These are phyloP conservation scores for Stictonetta naevosa DNA, from an alignment of 2,113 vertebrate genomes.

Conservation along the genomic window DNA sequence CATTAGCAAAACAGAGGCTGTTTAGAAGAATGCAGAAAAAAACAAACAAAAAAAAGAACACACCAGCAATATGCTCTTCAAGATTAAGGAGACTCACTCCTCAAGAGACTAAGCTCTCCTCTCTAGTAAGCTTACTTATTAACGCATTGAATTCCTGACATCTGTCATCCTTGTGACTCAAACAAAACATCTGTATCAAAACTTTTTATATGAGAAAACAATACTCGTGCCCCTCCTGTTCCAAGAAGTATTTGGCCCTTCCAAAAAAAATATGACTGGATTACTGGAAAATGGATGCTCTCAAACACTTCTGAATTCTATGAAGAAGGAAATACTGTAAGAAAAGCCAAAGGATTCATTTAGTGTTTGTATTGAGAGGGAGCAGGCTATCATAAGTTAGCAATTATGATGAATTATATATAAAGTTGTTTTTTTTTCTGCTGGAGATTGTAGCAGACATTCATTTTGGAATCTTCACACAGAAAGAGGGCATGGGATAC, in stretches of 20 bases:
- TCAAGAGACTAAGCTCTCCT: not conserved
- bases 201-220: not conserved
- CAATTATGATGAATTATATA: not conserved
- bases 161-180: not conserved
- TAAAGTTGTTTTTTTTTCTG: too few species aligned
- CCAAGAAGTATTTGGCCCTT: not conserved
- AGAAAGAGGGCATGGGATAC: not conserved
- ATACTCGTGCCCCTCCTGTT: not conserved
- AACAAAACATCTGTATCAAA: not conserved
- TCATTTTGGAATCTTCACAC: not conserved
- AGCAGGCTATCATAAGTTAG: not conserved
- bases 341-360: not conserved
- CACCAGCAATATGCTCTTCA: not conserved
- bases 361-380: not conserved
- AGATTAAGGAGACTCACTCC: not conserved
- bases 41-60: not conserved
- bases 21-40: not conserved
- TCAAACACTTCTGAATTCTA: not conserved
- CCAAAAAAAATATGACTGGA: not conserved
- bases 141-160: not conserved
- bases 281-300: not conserved
- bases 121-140: not conserved
- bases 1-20: not conserved
- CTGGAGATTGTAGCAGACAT: not conserved
- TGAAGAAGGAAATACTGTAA: not conserved